Percentiles rank a stretch among this genome's conserved stretches.
These are phyloP conservation scores for Carassius gibelio DNA, from an alignment of 2,113 vertebrate species.

Conservation along the genomic window DNA sequence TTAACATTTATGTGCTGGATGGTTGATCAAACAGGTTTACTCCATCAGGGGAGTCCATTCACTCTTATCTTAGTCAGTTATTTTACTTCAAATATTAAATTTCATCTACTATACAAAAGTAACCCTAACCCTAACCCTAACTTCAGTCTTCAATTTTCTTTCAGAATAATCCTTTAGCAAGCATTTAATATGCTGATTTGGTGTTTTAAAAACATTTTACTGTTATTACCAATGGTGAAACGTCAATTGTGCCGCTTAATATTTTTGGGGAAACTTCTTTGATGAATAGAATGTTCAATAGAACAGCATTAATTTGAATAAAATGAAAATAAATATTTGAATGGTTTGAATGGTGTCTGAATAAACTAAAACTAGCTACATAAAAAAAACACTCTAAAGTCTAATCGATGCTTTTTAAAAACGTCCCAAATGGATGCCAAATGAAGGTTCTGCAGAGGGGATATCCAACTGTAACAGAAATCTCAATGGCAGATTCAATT, in stretches of 20 bases:
- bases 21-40: not conserved
- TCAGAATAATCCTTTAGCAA: not conserved
- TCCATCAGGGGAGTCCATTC: not conserved
- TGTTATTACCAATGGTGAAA: not conserved
- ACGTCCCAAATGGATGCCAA: not conserved
- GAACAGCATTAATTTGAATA: not conserved
- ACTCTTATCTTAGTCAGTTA: not conserved
- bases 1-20: constrained; percentile 39
- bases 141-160: not conserved
- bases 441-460: not conserved
- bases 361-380: not conserved
- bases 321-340: not conserved
- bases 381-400: not conserved
- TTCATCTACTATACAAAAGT: not conserved
- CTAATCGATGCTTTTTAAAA: not conserved
- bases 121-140: no score
- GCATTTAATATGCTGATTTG: not conserved
- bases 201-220: not conserved
- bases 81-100: not conserved
- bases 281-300: not conserved
- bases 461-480: not conserved
- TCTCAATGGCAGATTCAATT: not conserved
- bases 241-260: not conserved
- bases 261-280: not conserved
- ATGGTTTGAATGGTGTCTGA: not conserved